phyloP scores from a whole-genome alignment of 2,113 vertebrate species.

The Podilymbus podiceps region DNA sequence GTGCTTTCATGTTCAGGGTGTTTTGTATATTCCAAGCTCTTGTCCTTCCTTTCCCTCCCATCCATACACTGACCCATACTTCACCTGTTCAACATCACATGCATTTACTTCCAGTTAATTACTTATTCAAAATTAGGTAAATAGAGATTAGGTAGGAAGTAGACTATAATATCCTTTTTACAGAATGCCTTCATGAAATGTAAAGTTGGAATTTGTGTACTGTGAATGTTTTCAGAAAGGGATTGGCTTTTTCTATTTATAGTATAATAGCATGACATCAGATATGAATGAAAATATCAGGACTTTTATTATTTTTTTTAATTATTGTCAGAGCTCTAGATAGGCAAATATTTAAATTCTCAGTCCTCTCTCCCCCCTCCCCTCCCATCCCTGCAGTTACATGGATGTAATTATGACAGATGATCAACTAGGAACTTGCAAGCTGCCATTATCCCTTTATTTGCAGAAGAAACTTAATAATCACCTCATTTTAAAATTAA shows the following conservation, averaged over 20 bases:
- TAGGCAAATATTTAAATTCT: not conserved
- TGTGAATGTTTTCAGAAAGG: not conserved
- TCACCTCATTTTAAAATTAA: not conserved
- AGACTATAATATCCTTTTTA: not conserved
- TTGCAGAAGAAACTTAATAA: not conserved
- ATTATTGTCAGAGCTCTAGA: not conserved
- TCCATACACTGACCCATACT: not conserved
- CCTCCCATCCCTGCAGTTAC: not conserved
- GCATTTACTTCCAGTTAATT: not conserved
- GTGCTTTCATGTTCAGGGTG: not conserved
- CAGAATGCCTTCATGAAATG: not conserved
- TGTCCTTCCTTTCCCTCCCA: not conserved
- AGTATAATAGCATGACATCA: not conserved
- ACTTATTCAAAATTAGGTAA: not conserved
- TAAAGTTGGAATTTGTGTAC: not conserved
- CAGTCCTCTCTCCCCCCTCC: fast-evolving
- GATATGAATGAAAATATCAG: not conserved
- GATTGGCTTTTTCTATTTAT: not conserved
- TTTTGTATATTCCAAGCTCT: not conserved
- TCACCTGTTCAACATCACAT: not conserved
- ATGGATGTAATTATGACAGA: not conserved
- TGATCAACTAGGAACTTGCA: not conserved
- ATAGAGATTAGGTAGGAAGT: not conserved
- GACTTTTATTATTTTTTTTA: not conserved
- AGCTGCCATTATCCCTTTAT: not conserved